Base-by-base conservation (phyloP, 2,113 vertebrate species). In the Alaudala cheleensis region DNA sequence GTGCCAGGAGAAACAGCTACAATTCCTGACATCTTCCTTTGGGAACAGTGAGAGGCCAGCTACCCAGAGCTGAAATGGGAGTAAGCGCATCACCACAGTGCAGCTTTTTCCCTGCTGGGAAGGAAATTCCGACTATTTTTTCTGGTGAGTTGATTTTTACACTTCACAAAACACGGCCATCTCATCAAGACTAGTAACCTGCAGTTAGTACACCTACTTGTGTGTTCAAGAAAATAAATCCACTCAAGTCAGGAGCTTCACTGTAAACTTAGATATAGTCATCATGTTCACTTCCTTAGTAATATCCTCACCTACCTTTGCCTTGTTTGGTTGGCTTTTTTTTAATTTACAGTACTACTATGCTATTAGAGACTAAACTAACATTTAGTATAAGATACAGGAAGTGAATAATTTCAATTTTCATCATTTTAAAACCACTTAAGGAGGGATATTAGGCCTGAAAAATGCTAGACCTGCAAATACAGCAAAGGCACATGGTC, bases 21-120 rank as follows among this genome's bases (percentile, higher is more conserved):
- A 0, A 49, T 23, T 71, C 29, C 49, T 26, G 39, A 31, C 0
- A 0, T 24, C 29, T 47, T 4, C 0, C 49, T 42, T 51, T 26
- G 47, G 51, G 14, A 67, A 17, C 4, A 19, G n/a, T 28, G 47
- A 71, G 51, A 18, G 20, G 7, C 28, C 23, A 24, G 16, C 14
- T 83, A 11, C 7, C 49, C 21, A 28, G 19, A 60, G 31, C 54
- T 50, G 40, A 58, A 78, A 49, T 23, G 10, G 17, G 22, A 66
- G 14, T 26, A 29, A 47, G 16, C 12, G 7, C 24, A 12, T n/a
- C 2, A 2, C 39, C 28, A 7, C 0, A 1, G 8, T 13, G 31
- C 19, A 69, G 29, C 31, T 29, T 84, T 45, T 89, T 51, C 9
- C n/a, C 60, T 69, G 19, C 40, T 26, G 13, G 44, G 40, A 66